Base-by-base conservation (phyloP, 2,888 invertebrate species). In the Megastigmus dorsalis region DNA sequence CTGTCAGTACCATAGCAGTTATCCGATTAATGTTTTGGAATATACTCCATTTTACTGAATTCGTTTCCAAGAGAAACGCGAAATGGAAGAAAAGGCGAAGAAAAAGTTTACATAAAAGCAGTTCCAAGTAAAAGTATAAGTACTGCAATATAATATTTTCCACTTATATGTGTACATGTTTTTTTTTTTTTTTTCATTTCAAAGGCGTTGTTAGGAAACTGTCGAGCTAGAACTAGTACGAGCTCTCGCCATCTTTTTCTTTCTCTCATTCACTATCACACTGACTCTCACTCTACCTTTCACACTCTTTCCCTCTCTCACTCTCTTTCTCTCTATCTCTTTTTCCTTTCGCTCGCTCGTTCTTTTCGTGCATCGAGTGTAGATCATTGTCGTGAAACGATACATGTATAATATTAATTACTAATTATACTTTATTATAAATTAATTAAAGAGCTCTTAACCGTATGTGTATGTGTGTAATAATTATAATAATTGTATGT, bases 361-460 rank as follows among this genome's bases (percentile, higher is more conserved):
- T 67, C 26, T 36, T 33, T 62, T 57, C 45, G 38, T 70, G 60
- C 67, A 74, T 79, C 77, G 77, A 79, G 82, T 84, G 77, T 79
- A 82, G 80, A 82, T 84, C 81, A 80, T 83, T 84, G 84, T 79
- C 82, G 82, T 84, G 81, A 83, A 84, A 84, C 83, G 83, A 85
- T 83, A 83, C 75, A 78, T 66, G 77, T 79, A 77, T 81, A 82
- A 81, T 83, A 84, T 84, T 83, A 83, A 85, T 85, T 83, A 83
- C 84, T 86, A 86, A 84, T 85, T 84, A 85, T 86, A 86, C 80
- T 86, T 86, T 84, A 84, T 85, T 86, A 87, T 87, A 87, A 87
- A 87, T 86, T 85, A 86, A 86, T 86, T 85, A 86, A 86, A 86
- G 85, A 87, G 85, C 84, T 86, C 84, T 86, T 85, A 86, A 85